Base-by-base conservation (phyloP, 2,888 invertebrate genomes). In the Acanthosoma haemorrhoidale region DNA sequence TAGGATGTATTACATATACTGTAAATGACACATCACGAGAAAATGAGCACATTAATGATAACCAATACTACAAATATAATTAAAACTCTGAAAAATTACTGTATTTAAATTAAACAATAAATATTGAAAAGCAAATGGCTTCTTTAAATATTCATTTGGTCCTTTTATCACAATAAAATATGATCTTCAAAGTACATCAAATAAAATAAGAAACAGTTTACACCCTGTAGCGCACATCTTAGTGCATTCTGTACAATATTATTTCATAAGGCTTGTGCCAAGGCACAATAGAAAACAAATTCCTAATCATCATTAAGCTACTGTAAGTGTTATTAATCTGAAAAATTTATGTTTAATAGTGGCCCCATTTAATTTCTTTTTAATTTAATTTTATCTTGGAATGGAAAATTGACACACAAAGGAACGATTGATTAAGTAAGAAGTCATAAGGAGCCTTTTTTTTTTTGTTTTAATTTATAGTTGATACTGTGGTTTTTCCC, bases 111-210 rank as follows among this genome's bases (percentile, higher is more conserved):
- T 51, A n/a, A 51, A n/a, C n/a, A 51, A 51, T 51, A 51, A 51
- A n/a, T n/a, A n/a, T n/a, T n/a, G n/a, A n/a, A n/a, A n/a, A n/a
- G n/a, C n/a, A n/a, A n/a, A n/a, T n/a, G n/a, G 4, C 9, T 58
- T 58, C 29, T 58, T 64, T 15, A 29, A 41, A 64, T 64, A 64
- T 41, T 57, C 36, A 21, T 67, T 51, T 67, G 67, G 67, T 67
- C 67, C 67, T 11, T 67, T 51, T 67, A 51, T 67, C 67, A 67
- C 57, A 67, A 67, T 67, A 31, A 67, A 67, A 41, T 67, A 21
- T 29, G 36, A 51, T 18, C 32, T 29, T 29, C n/a, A 57, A 41
- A 32, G 9, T 16, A 51, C n/a, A 67, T 16, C 25, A 38, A 32
- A 36, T n/a, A 21, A 39, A 67, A 32, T 32, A 21, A 31, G 34